Base-by-base conservation (phyloP, 2,797 vertebrate species). In the Pangasius krempfi region DNA sequence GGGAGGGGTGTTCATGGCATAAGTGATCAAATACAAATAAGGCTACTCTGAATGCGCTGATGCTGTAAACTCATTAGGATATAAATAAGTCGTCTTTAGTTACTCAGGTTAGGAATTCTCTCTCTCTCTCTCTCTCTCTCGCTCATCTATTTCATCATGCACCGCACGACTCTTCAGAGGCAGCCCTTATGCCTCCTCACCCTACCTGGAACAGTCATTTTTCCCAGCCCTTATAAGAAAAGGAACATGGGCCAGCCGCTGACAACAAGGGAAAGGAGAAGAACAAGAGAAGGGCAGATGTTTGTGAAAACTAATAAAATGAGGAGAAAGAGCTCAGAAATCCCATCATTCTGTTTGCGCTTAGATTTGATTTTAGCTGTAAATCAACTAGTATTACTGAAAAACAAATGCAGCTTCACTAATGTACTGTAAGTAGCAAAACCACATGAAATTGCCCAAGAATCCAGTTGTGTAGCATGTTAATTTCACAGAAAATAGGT, bases 231-330 rank as follows among this genome's bases (percentile, higher is more conserved):
- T 85, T 52, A 79, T 79, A 58, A 79, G 27, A 50, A 50, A 85
- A 30, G 27, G 27, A 70, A 27, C 58, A 82, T 60, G 50, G 18
- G 22, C n/a, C 40, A 37, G 22, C 20, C 18, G 13, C n/a, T 64
- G 58, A 83, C 62, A 84, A 25, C 8, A 50, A 86, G 62, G 44
- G n/a, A 62, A 60, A 62, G 20, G 14, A 62, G 1, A 62, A 60
- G 5, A 82, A 44, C 33, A 81, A 40, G 50, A 56, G 18, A 25
- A 70, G 10, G 30, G 54, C 30, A n/a, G 66, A 27, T 84, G 44
- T 52, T 88, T 76, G 18, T 75, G 5, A 88, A 30, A 85, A 58
- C 75, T 85, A 80, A 85, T 88, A 80, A 70, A 84, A 5, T 33
- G 58, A 80, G 20, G 10, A 27, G n/a, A 84, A 84, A 66, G 47